Percentiles rank a stretch among this genome's conserved stretches.
Evolutionary conservation across 2,888 invertebrate species (phyloP).

Genomic region (Hirtodrosophila trivittata): DNA sequence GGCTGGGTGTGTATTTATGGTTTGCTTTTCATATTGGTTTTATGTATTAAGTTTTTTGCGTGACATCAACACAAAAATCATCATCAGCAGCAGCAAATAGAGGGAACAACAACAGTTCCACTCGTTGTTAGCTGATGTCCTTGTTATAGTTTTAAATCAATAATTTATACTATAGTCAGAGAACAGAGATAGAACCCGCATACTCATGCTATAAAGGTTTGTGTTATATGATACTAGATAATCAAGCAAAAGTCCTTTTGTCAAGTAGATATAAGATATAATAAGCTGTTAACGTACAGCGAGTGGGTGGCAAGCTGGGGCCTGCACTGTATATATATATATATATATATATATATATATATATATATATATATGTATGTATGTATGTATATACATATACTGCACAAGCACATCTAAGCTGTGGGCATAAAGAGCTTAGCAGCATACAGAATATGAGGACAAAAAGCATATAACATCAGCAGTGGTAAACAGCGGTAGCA

Average conservation of each 20-base stretch:
- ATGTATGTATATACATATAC: no score
- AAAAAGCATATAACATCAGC: no score
- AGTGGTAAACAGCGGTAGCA: no score
- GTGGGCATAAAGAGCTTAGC: no score
- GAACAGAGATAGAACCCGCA: constrained; percentile 22
- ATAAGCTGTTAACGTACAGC: constrained; percentile 5
- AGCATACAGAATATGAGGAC: no score
- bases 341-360: no score
- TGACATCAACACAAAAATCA: constrained; percentile 64
- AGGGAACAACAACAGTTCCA: constrained; percentile 15
- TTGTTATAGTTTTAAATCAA: constrained; percentile 69
- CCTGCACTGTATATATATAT: no score
- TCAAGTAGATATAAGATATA: constrained; percentile 14
- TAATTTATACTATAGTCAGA: constrained; percentile 57
- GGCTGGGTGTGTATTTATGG: constrained; percentile 32
- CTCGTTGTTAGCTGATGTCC: constrained; percentile 50
- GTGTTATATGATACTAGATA: constrained; percentile 34
- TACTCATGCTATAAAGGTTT: constrained; percentile 5
- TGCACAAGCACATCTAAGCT: no score
- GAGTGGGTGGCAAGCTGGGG: no score
- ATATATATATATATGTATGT: no score
- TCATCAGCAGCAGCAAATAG: constrained; percentile 33
- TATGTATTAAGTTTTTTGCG: constrained; percentile 61
- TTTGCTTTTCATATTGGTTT: constrained; percentile 55
- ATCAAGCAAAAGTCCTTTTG: constrained; percentile 33